Percentiles rank a stretch among this genome's conserved stretches.
These are phyloP conservation scores for Xenops minutus DNA, from an alignment of 2,797 vertebrate species.

Conservation along the genomic window DNA sequence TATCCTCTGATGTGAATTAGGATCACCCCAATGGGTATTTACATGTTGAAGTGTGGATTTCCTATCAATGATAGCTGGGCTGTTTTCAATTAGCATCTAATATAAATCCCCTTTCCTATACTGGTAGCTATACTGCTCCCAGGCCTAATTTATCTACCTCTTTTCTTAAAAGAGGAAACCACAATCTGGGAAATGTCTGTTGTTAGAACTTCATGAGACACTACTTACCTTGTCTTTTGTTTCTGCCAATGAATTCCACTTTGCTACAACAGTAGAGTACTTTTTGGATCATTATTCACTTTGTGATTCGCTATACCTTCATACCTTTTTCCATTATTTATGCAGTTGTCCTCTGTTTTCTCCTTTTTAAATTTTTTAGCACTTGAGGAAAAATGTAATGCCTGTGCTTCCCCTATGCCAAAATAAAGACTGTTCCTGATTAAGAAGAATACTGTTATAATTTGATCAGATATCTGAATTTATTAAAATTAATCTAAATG, in stretches of 20 bases:
- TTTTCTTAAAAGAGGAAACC: background rate
- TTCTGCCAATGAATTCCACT: background rate
- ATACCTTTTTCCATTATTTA: background rate
- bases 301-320: background rate
- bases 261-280: background rate
- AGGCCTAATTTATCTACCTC: background rate
- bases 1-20: background rate
- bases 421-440: background rate
- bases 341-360: background rate
- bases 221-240: background rate
- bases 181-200: background rate
- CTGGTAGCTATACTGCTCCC: background rate
- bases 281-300: background rate
- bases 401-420: background rate
- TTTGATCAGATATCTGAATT: background rate
- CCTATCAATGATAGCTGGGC: background rate
- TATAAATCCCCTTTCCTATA: background rate
- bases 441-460: background rate
- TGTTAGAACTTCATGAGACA: background rate
- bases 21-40: background rate
- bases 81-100: background rate
- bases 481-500: background rate
- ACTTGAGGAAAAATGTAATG: background rate
- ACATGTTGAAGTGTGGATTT: background rate
- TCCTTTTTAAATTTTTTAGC: background rate